These are phyloP conservation scores for Timandra comae DNA, from an alignment of 2,888 invertebrate genomes.

Conservation along the genomic window DNA sequence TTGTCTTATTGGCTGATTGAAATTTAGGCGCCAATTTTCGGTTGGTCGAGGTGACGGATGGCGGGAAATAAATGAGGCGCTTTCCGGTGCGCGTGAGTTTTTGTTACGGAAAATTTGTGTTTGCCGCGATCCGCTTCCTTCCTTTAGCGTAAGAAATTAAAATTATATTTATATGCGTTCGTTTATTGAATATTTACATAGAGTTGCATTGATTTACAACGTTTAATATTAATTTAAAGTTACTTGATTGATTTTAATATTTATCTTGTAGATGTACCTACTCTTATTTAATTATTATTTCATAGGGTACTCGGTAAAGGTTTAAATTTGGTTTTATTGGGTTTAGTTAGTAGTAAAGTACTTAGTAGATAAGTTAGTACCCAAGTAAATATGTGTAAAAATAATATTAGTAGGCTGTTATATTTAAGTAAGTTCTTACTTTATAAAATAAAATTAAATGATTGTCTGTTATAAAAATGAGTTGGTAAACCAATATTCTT, in stretches of 20 bases:
- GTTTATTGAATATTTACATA: conserved; percentile 7
- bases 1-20: conserved; percentile 49
- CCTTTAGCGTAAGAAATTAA: conserved; percentile 22
- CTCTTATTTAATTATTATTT: not conserved
- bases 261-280: not conserved
- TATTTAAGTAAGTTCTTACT: no score
- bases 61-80: conserved; percentile 65
- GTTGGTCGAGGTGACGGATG: conserved; percentile 71
- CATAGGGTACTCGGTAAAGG: not conserved
- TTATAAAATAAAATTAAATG: no score
- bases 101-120: conserved; percentile 64
- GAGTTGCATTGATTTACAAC: not conserved
- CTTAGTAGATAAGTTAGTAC: no score
- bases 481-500: no score
- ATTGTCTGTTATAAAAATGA: no score
- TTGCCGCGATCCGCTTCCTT: conserved; percentile 54
- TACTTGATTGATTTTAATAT: not conserved
- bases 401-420: no score
- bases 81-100: conserved; percentile 66
- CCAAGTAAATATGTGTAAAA: no score
- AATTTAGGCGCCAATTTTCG: conserved; percentile 74
- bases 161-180: conserved; percentile 25
- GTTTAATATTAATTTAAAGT: not conserved
- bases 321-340: not conserved
- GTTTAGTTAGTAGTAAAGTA: not conserved